Evolutionary conservation across 2,888 invertebrate species (phyloP), one percentile per base, ranked within the genome.

Genomic region (Acleris literana): DNA sequence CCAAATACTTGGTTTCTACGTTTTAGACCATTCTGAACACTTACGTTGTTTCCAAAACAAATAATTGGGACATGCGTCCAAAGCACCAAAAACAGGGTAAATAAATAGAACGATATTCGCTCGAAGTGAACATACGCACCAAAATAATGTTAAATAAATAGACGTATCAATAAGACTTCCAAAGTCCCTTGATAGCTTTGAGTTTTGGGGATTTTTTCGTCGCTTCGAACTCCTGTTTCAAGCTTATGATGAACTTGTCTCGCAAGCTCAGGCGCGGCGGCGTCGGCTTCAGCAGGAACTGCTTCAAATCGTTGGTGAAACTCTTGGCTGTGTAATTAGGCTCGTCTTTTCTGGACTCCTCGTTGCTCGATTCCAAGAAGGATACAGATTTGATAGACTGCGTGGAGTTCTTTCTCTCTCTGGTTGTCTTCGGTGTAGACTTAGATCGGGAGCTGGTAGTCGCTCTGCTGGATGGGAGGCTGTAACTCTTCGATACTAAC

Each of bases 301-400:
- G 87, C 75, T 93, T 93, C 69, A 93, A 74, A 71, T 93, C 93
- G 69, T 93, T 92, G 5, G 93, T 93, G 76, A 93, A 93, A 74
- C 92, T 93, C 71, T 89, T 92, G 5, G 93, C 93, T 16, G 93
- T 93, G 68, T 93, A 93, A 59, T 93, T 92, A 1, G 92, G 87
- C 71, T 92, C 92, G 69, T 92, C 92, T 54, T 88, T 88, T 52
- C 79, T 75, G 59, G 89, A 83, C 61, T 87, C 90, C 16, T 90
- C 91, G 74, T 83, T 85, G 69, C 87, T 87, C 69, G 92, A 92
- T 70, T 91, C 92, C 9, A 92, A 77, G 67, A 93, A 93, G 51
- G 93, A 93, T 5, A 93, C 93, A 0, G 93, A 93, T 71, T 93
- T 93, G 53, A 84, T 88, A 48, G 93, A 93, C 70, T 92, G 93